Percentiles rank a stretch among this genome's conserved stretches.
Conservation (phyloP, 2,113 vertebrate genomes). For the Paratilapia polleni region DNA sequence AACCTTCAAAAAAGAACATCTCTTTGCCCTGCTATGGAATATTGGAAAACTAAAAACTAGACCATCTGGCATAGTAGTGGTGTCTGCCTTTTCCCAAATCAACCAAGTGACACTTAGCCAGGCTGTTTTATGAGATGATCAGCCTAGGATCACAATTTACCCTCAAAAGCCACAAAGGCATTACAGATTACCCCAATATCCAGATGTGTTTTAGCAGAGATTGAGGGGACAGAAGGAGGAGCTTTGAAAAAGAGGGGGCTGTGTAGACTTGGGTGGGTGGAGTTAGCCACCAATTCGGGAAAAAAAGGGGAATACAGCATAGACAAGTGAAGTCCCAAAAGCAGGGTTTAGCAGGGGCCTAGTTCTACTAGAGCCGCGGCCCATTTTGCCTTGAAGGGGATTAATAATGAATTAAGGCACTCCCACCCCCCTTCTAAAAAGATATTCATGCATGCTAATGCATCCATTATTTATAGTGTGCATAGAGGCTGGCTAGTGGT, state of each 20-base stretch:
- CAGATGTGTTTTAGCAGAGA: constrained; percentile 65
- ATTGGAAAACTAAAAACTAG: background rate
- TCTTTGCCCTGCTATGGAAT: constrained; percentile 17
- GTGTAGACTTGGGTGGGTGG: constrained; percentile 15
- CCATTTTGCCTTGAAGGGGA: constrained; percentile 77
- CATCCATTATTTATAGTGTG: constrained; percentile 84
- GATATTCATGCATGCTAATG: constrained; percentile 84
- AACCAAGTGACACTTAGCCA: background rate
- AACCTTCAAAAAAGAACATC: constrained; percentile 24
- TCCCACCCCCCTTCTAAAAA: constrained; percentile 74
- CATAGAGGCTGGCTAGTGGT: constrained; percentile 71
- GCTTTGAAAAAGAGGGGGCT: constrained; percentile 32
- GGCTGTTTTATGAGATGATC: constrained; percentile 25
- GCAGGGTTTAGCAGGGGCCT: constrained; percentile 64
- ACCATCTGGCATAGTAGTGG: constrained; percentile 7
- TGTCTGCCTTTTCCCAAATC: constrained; percentile 16
- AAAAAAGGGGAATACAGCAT: constrained; percentile 24
- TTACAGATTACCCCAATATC: constrained; percentile 57
- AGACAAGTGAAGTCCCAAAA: constrained; percentile 60
- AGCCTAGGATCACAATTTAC: constrained; percentile 21
- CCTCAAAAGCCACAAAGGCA: constrained; percentile 20
- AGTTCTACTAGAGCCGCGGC: constrained; percentile 50
- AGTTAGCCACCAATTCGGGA: constrained; percentile 43
- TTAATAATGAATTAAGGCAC: constrained; percentile 85
- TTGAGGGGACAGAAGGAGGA: constrained; percentile 42